phyloP scores from a whole-genome alignment of 2,797 vertebrate species.

The Cyprinodon diabolis region DNA sequence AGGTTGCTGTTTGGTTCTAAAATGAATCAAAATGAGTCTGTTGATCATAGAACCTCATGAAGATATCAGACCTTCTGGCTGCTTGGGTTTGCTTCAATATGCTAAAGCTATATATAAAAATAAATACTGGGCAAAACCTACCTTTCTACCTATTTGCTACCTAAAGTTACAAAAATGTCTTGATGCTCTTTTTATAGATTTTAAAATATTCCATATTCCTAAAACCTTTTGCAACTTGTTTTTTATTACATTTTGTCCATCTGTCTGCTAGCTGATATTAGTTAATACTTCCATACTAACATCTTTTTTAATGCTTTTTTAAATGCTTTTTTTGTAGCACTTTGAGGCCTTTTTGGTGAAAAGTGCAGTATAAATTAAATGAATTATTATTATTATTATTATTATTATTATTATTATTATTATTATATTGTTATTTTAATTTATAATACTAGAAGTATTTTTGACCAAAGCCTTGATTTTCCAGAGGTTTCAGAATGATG shows the following conservation, averaged over 20 bases:
- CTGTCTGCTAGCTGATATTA: background rate
- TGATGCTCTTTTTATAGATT: no score
- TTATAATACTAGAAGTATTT: no score
- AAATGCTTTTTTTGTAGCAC: no score
- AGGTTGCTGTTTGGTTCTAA: constrained; percentile 34
- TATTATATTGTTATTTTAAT: no score
- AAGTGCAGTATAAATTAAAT: no score
- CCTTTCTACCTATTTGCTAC: background rate
- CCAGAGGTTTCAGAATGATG: background rate
- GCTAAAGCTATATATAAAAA: background rate
- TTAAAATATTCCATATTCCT: background rate
- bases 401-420: no score
- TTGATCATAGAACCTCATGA: background rate
- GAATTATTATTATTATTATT: no score
- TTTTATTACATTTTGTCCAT: background rate
- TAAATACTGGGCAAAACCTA: no score
- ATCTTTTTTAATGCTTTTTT: no score
- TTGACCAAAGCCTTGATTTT: background rate
- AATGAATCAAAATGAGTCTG: constrained; percentile 16
- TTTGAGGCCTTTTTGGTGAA: no score
- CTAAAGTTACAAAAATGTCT: background rate
- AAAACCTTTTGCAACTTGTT: background rate
- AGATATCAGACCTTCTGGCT: constrained; percentile 22
- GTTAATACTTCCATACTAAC: no score
- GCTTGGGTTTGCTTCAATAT: background rate